A percentile compares a stretch with the other conserved stretches of the same genome.
Evolutionary conservation across 2,888 invertebrate species (phyloP).

Genomic region (Stomorhina lunata): DNA sequence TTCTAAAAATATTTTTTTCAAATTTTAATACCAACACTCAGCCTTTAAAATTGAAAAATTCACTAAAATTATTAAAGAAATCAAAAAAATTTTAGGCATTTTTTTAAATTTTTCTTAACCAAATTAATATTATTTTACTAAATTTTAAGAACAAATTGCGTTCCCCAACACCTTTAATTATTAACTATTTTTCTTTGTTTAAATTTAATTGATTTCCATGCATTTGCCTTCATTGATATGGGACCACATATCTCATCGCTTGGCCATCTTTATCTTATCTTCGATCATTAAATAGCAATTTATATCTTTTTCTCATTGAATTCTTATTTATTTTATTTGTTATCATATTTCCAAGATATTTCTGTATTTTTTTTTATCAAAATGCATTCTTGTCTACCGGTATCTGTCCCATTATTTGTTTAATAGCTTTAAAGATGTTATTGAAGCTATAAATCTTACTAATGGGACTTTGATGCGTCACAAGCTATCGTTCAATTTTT

Average conservation of each 20-base stretch:
- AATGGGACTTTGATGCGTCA: neutral
- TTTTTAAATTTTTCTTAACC: neutral
- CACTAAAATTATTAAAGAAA: neutral
- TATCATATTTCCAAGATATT: neutral
- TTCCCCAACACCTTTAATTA: too few species aligned
- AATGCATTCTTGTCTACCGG: neutral
- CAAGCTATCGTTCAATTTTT: slow-evolving; percentile 3
- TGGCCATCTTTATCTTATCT: too few species aligned
- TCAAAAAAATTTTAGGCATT: neutral
- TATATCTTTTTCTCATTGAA: too few species aligned
- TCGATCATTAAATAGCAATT: too few species aligned
- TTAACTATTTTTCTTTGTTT: neutral
- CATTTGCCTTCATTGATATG: too few species aligned
- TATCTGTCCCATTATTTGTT: too few species aligned
- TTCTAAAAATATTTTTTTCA: neutral
- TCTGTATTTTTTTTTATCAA: neutral
- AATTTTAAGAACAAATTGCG: too few species aligned
- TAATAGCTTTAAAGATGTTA: slow-evolving; percentile 27
- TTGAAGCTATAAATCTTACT: neutral
- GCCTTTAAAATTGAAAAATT: neutral
- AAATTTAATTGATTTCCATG: too few species aligned
- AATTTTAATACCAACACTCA: slow-evolving; percentile 40
- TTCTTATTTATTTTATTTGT: slow-evolving; percentile 13
- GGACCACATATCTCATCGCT: too few species aligned
- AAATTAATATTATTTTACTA: too few species aligned